These are phyloP conservation scores for Abramis brama DNA, from an alignment of 2,113 vertebrate species.

Conservation along the genomic window DNA sequence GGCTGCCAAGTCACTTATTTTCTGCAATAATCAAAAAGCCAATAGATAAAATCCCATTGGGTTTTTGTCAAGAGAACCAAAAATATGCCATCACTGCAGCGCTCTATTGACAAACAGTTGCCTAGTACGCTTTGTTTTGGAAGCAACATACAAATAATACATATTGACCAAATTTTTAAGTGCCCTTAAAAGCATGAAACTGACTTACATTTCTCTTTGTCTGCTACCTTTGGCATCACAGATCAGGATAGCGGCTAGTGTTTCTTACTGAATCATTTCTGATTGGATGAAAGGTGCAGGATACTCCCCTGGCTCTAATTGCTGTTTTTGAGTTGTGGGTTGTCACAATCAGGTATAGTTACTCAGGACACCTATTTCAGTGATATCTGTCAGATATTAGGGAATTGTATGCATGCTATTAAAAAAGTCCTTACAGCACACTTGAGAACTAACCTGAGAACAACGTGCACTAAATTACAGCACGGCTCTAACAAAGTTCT, in stretches of 20 bases:
- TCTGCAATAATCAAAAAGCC: not conserved
- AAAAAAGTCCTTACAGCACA: not conserved
- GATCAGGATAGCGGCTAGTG: not conserved
- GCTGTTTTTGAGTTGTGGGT: not conserved
- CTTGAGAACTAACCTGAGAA: not conserved
- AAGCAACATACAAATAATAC: not conserved
- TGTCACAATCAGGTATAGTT: not conserved
- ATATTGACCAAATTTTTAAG: not conserved
- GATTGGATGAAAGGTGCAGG: not conserved
- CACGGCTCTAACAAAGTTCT: not conserved
- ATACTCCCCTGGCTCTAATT: not conserved
- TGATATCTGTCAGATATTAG: not conserved
- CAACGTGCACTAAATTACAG: not conserved
- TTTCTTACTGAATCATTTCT: not conserved
- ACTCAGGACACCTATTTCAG: not conserved
- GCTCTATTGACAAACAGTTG: not conserved
- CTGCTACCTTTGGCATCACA: not conserved
- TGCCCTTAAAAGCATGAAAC: not conserved
- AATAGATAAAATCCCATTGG: not conserved
- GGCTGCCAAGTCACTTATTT: not conserved
- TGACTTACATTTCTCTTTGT: not conserved
- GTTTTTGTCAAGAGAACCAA: not conserved
- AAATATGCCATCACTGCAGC: not conserved
- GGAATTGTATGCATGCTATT: not conserved
- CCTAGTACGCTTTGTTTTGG: not conserved